phyloP scores from a whole-genome alignment of 2,888 invertebrate genomes.

The Teleiodes luculella region DNA sequence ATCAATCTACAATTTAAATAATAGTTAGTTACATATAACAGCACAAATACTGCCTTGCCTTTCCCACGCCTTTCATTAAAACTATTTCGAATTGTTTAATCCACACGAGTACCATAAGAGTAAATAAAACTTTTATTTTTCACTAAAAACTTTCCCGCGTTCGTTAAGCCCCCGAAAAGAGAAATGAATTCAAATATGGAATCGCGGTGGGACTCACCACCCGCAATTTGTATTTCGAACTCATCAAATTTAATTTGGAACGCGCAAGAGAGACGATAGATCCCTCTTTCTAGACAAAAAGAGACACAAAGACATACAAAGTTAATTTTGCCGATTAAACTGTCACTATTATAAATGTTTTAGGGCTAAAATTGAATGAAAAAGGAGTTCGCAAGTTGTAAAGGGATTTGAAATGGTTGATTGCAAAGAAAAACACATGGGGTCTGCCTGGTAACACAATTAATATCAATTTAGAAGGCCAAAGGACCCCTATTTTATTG shows the following conservation, averaged over 20 bases:
- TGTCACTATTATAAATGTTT: slow-evolving; percentile 25
- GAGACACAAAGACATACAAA: slow-evolving; percentile 14
- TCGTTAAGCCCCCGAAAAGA: slow-evolving; percentile 45
- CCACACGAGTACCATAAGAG: background rate
- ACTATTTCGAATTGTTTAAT: background rate
- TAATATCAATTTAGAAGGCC: slow-evolving; percentile 70
- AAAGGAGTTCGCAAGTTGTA: slow-evolving; percentile 24
- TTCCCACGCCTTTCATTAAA: background rate
- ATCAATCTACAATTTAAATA: too few species aligned
- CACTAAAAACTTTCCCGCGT: slow-evolving; percentile 42
- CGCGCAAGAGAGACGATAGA: slow-evolving; percentile 33
- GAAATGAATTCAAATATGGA: slow-evolving; percentile 65
- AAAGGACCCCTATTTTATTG: slow-evolving; percentile 38
- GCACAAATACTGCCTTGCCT: background rate
- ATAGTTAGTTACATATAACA: too few species aligned
- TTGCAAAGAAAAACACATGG: slow-evolving; percentile 76
- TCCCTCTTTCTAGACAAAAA: slow-evolving; percentile 1
- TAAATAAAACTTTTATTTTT: background rate
- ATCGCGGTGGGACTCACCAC: slow-evolving; percentile 53
- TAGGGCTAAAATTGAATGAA: slow-evolving; percentile 30
- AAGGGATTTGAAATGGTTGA: slow-evolving; percentile 54
- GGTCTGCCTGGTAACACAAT: slow-evolving; percentile 68
- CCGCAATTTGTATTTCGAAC: slow-evolving; percentile 65
- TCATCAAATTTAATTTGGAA: slow-evolving; percentile 63
- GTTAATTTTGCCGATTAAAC: slow-evolving; percentile 23